Conservation (phyloP, 2,888 invertebrate species). For the Yponomeuta malinellus region DNA sequence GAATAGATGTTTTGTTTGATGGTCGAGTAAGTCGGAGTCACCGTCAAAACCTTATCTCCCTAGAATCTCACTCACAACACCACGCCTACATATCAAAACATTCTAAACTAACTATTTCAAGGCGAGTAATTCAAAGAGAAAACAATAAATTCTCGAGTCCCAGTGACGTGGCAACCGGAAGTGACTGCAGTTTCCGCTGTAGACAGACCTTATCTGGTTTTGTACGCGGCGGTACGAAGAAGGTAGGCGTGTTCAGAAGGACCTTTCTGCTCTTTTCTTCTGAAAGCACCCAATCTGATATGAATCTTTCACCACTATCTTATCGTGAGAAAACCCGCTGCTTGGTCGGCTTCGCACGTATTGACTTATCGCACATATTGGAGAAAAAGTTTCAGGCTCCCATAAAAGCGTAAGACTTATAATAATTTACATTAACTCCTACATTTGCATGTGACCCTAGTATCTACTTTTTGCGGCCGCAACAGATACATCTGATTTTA, state of each 20-base stretch:
- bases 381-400: too few relatives aligned
- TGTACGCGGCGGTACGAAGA: neutral
- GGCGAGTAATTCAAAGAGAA: neutral
- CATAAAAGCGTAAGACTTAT: too few relatives aligned
- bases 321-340: too few relatives aligned
- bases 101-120: neutral
- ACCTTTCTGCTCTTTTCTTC: too few relatives aligned
- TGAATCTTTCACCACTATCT: too few relatives aligned
- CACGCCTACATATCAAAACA: neutral
- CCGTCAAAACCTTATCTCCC: neutral
- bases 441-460: too few relatives aligned
- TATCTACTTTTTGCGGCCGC: too few relatives aligned
- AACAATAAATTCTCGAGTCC: neutral
- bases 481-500: too few relatives aligned
- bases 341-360: too few relatives aligned
- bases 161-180: constrained; percentile 4
- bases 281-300: too few relatives aligned
- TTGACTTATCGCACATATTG: too few relatives aligned
- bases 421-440: too few relatives aligned
- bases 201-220: constrained; percentile 7
- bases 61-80: neutral
- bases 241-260: neutral
- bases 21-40: neutral
- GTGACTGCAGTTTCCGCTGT: constrained; percentile 5
- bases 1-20: neutral